Evolutionary conservation across 1,140 invertebrate species (phyloP).

Genomic region (Apis cerana): DNA sequence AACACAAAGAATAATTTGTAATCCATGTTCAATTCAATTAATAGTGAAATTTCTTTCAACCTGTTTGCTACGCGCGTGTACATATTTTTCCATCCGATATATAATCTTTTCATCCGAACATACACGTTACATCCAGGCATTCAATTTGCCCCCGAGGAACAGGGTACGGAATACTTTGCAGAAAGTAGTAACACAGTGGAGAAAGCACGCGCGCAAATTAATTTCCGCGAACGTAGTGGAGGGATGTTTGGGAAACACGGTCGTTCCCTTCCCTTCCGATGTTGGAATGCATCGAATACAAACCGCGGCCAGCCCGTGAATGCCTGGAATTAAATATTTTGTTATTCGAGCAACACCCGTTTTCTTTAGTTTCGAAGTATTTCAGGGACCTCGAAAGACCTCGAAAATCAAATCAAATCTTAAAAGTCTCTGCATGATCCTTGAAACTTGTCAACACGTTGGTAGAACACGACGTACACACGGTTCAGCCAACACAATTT

Average conservation of each 20-base stretch:
- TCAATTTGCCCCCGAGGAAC: not conserved
- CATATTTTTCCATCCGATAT: not conserved
- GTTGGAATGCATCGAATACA: not conserved
- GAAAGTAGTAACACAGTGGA: not conserved
- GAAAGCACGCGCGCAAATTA: not conserved
- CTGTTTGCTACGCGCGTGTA: not conserved
- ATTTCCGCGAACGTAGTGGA: not conserved
- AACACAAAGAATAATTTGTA: no score
- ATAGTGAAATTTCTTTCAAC: not conserved
- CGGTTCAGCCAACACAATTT: not conserved
- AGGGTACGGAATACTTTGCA: not conserved
- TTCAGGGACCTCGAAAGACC: not conserved
- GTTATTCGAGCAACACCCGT: not conserved
- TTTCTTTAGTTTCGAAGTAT: not conserved
- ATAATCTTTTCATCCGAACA: not conserved
- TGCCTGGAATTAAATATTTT: slow-evolving; percentile 4
- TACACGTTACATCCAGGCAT: not conserved
- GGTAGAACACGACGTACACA: not conserved
- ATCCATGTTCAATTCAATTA: not conserved
- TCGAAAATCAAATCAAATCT: not conserved
- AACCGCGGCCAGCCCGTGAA: no score
- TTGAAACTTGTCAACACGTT: slow-evolving; percentile 16
- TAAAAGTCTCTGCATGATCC: not conserved
- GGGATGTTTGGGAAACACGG: not conserved
- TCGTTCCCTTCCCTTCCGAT: not conserved